Conservation (phyloP, 2,113 vertebrate genomes). For the Galeopterus variegatus region DNA sequence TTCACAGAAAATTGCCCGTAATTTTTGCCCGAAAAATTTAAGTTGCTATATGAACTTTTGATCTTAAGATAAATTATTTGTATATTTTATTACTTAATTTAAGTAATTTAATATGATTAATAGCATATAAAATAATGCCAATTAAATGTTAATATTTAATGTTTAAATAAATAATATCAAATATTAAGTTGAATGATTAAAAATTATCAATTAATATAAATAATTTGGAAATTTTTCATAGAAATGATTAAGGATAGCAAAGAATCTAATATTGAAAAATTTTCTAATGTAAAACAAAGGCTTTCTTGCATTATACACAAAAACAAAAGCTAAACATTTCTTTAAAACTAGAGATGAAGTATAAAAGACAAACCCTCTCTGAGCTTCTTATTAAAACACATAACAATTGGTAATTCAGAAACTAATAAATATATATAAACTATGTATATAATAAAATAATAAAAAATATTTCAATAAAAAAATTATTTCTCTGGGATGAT, state of each 20-base stretch:
- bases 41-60: neutral
- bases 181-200: neutral
- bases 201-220: neutral
- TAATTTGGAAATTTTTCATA: neutral
- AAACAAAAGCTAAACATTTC: neutral
- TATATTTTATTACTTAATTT: neutral
- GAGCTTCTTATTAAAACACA: neutral
- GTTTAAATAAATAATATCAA: neutral
- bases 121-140: neutral
- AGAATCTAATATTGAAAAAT: neutral
- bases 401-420: neutral
- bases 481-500: neutral
- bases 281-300: neutral
- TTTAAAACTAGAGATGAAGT: neutral
- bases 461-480: neutral
- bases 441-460: neutral
- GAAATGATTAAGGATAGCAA: neutral
- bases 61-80: neutral
- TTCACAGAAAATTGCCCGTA: neutral
- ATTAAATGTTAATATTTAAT: neutral
- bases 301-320: neutral
- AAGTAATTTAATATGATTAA: neutral
- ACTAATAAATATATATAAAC: neutral
- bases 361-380: neutral
- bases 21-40: conserved; percentile 1